These are phyloP conservation scores for Brachionus sp. DNA, from an alignment of 1,140 invertebrate species.

Conservation along the genomic window DNA sequence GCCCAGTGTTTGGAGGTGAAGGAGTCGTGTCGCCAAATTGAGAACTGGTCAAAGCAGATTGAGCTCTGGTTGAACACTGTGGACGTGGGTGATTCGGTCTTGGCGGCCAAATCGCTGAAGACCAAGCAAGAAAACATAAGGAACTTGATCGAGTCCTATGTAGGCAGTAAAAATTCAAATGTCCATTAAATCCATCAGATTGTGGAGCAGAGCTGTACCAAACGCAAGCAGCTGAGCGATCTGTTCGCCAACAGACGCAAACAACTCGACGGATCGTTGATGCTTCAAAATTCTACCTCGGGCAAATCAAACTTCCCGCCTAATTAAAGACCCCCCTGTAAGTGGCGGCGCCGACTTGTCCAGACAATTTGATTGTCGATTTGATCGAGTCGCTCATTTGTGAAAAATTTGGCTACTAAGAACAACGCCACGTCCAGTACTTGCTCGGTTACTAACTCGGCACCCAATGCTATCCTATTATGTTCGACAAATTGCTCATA, in stretches of 20 bases:
- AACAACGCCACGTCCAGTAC: constrained; percentile 93
- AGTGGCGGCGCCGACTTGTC: too few species aligned
- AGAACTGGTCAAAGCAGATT: too few species aligned
- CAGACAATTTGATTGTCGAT: neutral
- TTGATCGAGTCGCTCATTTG: neutral
- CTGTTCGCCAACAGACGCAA: neutral
- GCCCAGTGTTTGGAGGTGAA: too few species aligned
- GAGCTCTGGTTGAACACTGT: too few species aligned
- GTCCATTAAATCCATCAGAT: neutral
- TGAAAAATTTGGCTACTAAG: constrained; percentile 54
- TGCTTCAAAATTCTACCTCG: neutral
- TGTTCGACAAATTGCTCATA: neutral
- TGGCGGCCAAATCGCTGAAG: too few species aligned
- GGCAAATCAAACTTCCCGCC: too few species aligned
- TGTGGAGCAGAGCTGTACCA: neutral
- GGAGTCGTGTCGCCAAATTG: too few species aligned
- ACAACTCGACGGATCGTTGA: constrained; percentile 11
- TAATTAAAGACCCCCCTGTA: too few species aligned
- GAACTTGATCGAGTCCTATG: too few species aligned
- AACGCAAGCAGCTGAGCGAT: neutral
- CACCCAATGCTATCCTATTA: constrained; percentile 79
- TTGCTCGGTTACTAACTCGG: constrained; percentile 92
- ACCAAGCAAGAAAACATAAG: too few species aligned
- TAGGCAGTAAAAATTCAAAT: neutral
- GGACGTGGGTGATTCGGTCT: too few species aligned